Base-by-base conservation (phyloP, 1,140 invertebrate genomes). In the Lasioglossum baleicum region DNA sequence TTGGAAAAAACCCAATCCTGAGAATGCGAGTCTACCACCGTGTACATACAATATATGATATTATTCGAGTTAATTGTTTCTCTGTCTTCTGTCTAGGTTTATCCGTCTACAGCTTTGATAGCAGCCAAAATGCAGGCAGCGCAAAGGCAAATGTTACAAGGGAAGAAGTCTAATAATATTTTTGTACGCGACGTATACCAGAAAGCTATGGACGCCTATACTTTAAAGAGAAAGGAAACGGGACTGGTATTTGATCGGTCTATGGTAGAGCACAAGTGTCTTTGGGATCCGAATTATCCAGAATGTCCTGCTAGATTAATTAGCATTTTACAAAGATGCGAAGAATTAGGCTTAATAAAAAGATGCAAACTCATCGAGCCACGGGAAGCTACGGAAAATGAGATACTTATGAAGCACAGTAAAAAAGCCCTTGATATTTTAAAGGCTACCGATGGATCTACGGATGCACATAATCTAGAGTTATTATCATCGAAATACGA, bases 281-380 rank as follows among this genome's bases (percentile, higher is more conserved):
- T 96, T 0, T 98, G 97, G 97, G 97, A 98, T 92, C 83, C 93
- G 7, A 94, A 95, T 69, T 97, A 98, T 93, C 96, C 96, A 5
- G 98, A 99, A 91, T 95, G 95, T 86, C 97, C 97, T 0, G 95
- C 96, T 71, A 94, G 98, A 87, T 95, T 97, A 64, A 95, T 93
- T 8, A 91, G 92, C 74, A 93, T 97, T 60, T 91, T 97, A n/a
- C 93, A 97, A 64, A 95, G 96, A 78, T 97, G 97, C 84, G 90
- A 94, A 74, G 95, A 97, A 87, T 91, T 97, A 48, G 95, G 95
- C 20, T 92, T 98, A 58, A 91, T 97, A 40, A 93, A 96, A 15
- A 93, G 96, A 79, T 98, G 96, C 88, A 91, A 94, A 74, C 84
- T 91, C 8, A 93, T 96, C 75, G 75, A 93, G 35, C 91, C 96